Percentiles rank a stretch among this genome's conserved stretches.
Evolutionary conservation across 1,140 invertebrate species (phyloP).

Genomic region (Probaryconus sp.): DNA sequence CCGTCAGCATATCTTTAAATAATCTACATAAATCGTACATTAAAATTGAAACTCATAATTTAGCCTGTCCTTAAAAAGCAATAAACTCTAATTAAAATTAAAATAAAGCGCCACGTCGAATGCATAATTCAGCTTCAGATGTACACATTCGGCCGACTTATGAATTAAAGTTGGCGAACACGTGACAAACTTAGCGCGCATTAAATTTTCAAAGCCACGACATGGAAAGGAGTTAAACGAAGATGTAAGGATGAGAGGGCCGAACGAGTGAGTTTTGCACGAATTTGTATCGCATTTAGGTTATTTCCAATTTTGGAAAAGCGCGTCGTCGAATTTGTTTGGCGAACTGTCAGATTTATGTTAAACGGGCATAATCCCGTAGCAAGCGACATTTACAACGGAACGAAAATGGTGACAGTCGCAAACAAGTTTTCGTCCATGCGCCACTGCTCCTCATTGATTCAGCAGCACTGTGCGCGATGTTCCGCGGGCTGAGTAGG

Average conservation of each 20-base stretch:
- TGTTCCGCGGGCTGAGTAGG: not conserved
- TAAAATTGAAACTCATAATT: not conserved
- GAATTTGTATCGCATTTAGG: constrained; percentile 9
- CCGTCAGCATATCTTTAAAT: no score
- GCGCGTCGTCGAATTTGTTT: constrained; percentile 39
- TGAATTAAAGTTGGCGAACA: constrained; percentile 28
- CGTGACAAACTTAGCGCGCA: constrained; percentile 25
- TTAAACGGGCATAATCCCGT: constrained; percentile 61
- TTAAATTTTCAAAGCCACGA: constrained; percentile 38
- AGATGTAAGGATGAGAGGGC: no score
- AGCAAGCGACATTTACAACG: constrained; percentile 57
- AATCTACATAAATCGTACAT: not conserved
- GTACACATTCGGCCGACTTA: constrained; percentile 10
- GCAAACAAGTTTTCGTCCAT: constrained; percentile 55
- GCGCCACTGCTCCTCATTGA: constrained; percentile 40
- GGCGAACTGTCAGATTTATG: constrained; percentile 56
- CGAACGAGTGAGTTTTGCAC: no score
- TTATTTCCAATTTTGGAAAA: constrained; percentile 27
- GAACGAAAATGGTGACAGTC: constrained; percentile 51
- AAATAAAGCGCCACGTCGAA: constrained; percentile 23
- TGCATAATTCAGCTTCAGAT: not conserved
- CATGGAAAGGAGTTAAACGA: constrained; percentile 23
- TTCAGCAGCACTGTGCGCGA: constrained; percentile 16
- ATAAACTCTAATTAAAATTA: constrained; percentile 7
- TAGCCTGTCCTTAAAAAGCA: constrained; percentile 8